Conservation (phyloP, 64 coral and sea anemone genomes). For the Platygyra sinensis region DNA sequence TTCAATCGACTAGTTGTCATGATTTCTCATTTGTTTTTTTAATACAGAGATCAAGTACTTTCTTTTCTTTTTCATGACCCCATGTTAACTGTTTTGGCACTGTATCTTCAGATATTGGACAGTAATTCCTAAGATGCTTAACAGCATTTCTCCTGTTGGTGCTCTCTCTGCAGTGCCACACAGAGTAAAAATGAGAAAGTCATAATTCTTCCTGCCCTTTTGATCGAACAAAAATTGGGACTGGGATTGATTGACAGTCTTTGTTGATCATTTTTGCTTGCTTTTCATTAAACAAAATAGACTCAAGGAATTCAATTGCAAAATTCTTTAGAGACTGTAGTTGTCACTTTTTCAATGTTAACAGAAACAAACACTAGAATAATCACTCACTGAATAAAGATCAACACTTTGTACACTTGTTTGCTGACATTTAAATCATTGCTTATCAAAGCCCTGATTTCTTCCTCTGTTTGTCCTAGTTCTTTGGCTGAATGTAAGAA, state of each 20-base stretch:
- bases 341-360: background rate
- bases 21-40: constrained; percentile 24
- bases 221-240: too few relatives aligned
- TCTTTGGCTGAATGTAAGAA: too few relatives aligned
- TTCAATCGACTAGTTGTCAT: background rate
- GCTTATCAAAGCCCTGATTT: background rate
- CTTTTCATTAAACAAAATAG: background rate
- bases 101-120: constrained; percentile 19
- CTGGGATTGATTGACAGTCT: too few relatives aligned
- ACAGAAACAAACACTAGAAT: background rate
- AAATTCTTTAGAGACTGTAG: background rate
- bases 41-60: background rate
- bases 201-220: constrained; percentile 34
- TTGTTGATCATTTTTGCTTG: background rate
- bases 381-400: constrained; percentile 34
- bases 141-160: too few relatives aligned
- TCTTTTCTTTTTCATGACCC: too few relatives aligned
- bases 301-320: background rate
- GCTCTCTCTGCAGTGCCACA: constrained; percentile 7
- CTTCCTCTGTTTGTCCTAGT: too few relatives aligned
- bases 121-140: constrained; percentile 20
- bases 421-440: constrained; percentile 29
- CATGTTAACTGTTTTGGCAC: too few relatives aligned
- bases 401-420: constrained; percentile 12
- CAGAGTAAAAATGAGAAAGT: constrained; percentile 7